Evolutionary conservation across 2,797 vertebrate genomes (phyloP), one percentile per base, ranked within the genome.

Genomic region (Malacoraja senta): DNA sequence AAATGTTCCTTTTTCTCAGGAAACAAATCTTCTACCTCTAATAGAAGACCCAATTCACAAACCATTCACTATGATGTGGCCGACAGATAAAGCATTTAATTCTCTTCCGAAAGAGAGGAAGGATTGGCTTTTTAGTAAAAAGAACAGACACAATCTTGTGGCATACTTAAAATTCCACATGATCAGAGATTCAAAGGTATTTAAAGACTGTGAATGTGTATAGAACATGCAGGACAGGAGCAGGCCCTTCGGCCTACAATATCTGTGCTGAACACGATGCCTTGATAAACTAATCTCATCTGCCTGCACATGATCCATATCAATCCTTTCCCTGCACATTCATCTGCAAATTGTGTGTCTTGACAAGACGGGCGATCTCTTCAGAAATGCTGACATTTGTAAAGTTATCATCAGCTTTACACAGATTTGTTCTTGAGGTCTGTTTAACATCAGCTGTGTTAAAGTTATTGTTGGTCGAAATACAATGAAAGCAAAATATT

Each of bases 1-100:
- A 65, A 88, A 88, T 65, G 19, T 88, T 68, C 0, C 3, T 35
- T 88, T 88, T 88, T 88, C 29, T 80, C 95, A 99, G 99, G 95
- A 96, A 0, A 95, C 97, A 0, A 97, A 97, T 61, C 94, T 99
- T 94, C 95, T 99, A 91, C 95, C 96, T 1, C 63, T 98, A 93
- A 93, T 99, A 2, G 94, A 93, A 61, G 95, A 97, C 93, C 29
- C n/a, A 0, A 2, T 94, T 91, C 97, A 98, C 3, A 96, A 96
- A 93, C 98, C 98, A 0, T 96, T 98, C 95, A 99, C 98, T 26
- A 96, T 99, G 96, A 97, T 99, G 94, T 99, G 98, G 98, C 98
- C 98, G 35, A 98, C 98, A 4, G 97, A 99, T 93, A 24, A 95
- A 0, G 97, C 97, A 0, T 96, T 99, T 58, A 94, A 80, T 0